Evolutionary conservation across 2,113 vertebrate genomes (phyloP).

Genomic region (Hydrochoerus hydrochaeris): DNA sequence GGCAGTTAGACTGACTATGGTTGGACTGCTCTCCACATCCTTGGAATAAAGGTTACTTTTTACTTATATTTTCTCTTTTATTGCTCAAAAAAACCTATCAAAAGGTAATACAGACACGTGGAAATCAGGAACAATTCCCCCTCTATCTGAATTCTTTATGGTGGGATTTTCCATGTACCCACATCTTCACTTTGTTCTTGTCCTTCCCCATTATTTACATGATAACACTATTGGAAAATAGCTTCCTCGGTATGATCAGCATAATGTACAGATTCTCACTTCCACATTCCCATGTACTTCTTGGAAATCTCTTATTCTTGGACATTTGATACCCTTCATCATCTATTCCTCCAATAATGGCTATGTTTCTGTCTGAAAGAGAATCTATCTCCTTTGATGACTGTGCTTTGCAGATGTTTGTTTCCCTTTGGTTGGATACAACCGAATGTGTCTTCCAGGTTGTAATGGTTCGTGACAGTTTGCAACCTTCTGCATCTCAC

Average conservation of each 20-base stretch:
- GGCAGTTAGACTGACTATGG: no score
- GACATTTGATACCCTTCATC: constrained; percentile 71
- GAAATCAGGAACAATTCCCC: constrained; percentile 52
- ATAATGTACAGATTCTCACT: neutral
- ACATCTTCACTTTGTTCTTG: constrained; percentile 51
- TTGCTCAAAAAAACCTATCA: no score
- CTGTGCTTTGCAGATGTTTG: constrained; percentile 70
- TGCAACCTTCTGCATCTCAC: constrained; percentile 66
- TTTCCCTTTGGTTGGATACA: constrained; percentile 64
- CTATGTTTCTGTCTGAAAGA: constrained; percentile 38
- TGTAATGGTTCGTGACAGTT: constrained; percentile 71
- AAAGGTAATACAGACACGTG: neutral
- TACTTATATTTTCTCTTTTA: no score
- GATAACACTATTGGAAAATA: constrained; percentile 59
- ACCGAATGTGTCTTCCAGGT: constrained; percentile 58
- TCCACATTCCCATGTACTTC: constrained; percentile 73
- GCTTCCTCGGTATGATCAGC: constrained; percentile 54
- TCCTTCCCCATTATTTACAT: constrained; percentile 59
- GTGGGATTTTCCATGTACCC: constrained; percentile 62
- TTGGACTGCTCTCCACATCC: no score
- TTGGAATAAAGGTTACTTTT: no score
- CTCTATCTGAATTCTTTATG: constrained; percentile 53
- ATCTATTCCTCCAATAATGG: constrained; percentile 32
- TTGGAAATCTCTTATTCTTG: constrained; percentile 73
- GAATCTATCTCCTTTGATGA: constrained; percentile 58